Percentiles rank a stretch among this genome's conserved stretches.
Conservation (phyloP, 2,888 invertebrate species). For the Halictus ligatus region DNA sequence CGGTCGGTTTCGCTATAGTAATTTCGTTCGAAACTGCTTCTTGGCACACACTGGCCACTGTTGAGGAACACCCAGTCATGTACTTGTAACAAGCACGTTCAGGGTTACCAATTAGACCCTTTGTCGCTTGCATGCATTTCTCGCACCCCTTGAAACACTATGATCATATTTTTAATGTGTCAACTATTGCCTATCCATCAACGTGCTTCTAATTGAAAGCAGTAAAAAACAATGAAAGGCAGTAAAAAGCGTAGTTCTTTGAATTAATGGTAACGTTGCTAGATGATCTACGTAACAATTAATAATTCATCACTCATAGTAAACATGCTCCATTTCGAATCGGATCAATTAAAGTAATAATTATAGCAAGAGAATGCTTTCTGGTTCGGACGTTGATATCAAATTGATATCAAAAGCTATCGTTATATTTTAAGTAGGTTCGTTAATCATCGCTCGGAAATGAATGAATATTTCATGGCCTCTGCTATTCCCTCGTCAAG, state of each 20-base stretch:
- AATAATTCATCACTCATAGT: too few relatives aligned
- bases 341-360: too few relatives aligned
- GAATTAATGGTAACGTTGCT: too few relatives aligned
- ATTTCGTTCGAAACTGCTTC: conserved; percentile 15
- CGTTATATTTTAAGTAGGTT: background rate
- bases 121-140: too few relatives aligned
- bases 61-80: background rate
- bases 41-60: background rate
- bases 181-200: background rate
- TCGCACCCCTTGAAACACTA: background rate
- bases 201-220: background rate
- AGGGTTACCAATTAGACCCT: background rate
- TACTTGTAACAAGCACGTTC: background rate
- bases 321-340: too few relatives aligned
- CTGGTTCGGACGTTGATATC: background rate
- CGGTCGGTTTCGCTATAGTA: background rate
- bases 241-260: background rate
- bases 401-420: background rate
- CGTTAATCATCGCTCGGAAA: background rate
- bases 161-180: background rate
- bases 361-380: too few relatives aligned
- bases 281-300: too few relatives aligned
- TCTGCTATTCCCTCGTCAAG: background rate
- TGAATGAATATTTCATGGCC: background rate
- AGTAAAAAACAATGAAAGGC: too few relatives aligned